Percentiles rank a stretch among this genome's conserved stretches.
phyloP scores from a whole-genome alignment of 1,140 invertebrate species.

The Ditylenchus dipsaci region DNA sequence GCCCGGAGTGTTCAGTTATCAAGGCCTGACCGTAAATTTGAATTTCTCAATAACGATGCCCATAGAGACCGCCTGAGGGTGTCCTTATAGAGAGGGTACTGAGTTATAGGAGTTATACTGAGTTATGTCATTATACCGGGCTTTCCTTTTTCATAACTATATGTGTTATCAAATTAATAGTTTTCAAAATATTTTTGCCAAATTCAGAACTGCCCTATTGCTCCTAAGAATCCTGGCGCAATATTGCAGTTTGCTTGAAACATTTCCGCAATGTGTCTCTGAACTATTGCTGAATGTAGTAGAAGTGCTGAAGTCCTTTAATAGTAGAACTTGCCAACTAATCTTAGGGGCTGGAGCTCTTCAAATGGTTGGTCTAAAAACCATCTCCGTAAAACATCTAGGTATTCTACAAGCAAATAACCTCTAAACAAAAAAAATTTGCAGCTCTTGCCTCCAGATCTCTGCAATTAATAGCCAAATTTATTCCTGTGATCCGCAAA shows the following conservation, averaged over 20 bases:
- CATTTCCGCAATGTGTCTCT: conserved; percentile 65
- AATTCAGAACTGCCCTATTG: conserved; percentile 67
- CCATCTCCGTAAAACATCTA: conserved; percentile 86
- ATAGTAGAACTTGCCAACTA: conserved; percentile 84
- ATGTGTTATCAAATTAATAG: too few relatives aligned
- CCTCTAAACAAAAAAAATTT: conserved; percentile 14
- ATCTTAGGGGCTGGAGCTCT: conserved; percentile 90
- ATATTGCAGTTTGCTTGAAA: conserved; percentile 75
- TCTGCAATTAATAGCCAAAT: conserved; percentile 68
- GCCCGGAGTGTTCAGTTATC: too few relatives aligned
- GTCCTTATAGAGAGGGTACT: too few relatives aligned
- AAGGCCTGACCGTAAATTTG: too few relatives aligned
- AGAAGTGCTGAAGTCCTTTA: conserved; percentile 79
- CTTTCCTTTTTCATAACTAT: not conserved
- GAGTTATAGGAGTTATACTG: too few relatives aligned
- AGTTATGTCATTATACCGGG: not conserved
- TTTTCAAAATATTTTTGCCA: too few relatives aligned
- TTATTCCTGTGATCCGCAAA: conserved; percentile 61
- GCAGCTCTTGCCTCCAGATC: conserved; percentile 78
- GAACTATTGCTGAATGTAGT: conserved; percentile 77
- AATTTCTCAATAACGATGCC: too few relatives aligned
- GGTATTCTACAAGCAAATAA: conserved; percentile 35
- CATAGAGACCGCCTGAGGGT: too few relatives aligned
- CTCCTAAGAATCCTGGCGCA: conserved; percentile 80
- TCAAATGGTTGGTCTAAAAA: conserved; percentile 86